Base-by-base conservation (phyloP, 2,888 invertebrate genomes). In the Glyphotaelius pellucidus region DNA sequence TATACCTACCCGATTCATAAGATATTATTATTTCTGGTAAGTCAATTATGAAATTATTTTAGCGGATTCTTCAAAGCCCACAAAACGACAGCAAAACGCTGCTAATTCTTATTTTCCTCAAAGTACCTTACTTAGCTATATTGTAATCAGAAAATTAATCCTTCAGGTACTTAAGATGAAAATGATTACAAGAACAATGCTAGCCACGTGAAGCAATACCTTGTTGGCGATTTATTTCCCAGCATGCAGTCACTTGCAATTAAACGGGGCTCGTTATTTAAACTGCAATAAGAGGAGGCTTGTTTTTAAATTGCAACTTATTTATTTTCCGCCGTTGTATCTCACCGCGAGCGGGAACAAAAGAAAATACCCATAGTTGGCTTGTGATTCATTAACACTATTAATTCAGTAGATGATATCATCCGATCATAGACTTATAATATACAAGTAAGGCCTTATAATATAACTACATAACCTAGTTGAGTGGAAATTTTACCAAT, bases 141-240 rank as follows among this genome's bases (percentile, higher is more conserved):
- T 67, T 67, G 67, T 67, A 67, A 67, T 67, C 67, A 67, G 67
- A 67, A 67, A 67, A 67, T 67, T 67, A 67, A 67, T 67, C 67
- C 67, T n/a, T 25, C 25, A 25, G 67, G 67, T 67, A 67, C 67
- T 67, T 67, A 67, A 67, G 35, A 35, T 83, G 31, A 83, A 15
- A 83, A 83, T 19, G 31, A 83, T 83, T 32, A 35, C 25, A 7
- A 35, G 84, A 84, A 84, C 38, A 84, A 84, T 32, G 38, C 32
- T 19, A 38, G 38, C 38, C 84, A 35, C 31, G 38, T 32, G 84
- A 84, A 35, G 84, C 84, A 25, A 38, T 84, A 25, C 52, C 52
- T 87, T 87, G 89, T 89, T 89, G 52, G 79, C 42, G 38, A 91
- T 91, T 91, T 89, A 80, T 89, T 89, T 89, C 91, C 30, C 91